Evolutionary conservation across 2,113 vertebrate genomes (phyloP), one percentile per base, ranked within the genome.

Genomic region (Eulemur rufifrons): DNA sequence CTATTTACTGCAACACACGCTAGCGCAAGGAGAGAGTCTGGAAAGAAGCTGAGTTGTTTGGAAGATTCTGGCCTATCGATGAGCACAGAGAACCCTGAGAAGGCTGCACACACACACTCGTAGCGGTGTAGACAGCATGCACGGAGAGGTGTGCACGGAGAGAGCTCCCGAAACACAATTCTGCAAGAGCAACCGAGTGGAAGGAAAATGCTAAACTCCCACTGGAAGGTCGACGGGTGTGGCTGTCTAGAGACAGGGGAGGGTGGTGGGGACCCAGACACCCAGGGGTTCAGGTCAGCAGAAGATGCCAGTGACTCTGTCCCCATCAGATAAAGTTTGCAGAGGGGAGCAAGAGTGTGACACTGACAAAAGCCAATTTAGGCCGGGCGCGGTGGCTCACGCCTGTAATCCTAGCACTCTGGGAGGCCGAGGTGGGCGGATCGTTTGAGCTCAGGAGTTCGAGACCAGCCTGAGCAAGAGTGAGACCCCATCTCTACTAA

Each of bases 321-420:
- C 82, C 32, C 63, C 21, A 52, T 8, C 39, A 29, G 66, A n/a
- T 18, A 77, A 59, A 77, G 69, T 11, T 17, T 8, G 1, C 17
- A 54, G 52, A 21, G n/a, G 54, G 34, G 18, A 61, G 32, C 27
- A 34, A 78, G 21, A 4, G 0, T 2, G 29, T 42, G 54, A 61
- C 0, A 17, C 52, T 0, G 12, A 82, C 0, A 8, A 47, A 86
- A 80, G 50, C 13, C 6, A 17, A 0, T 0, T 34, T 20, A 39
- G 0, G 8, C 37, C 37, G 37, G 37, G 37, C 37, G 37, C 37
- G 37, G 37, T 37, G 37, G 37, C 37, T 37, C 37, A 37, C 37
- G 37, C 37, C 37, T 37, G 37, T 37, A 37, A 37, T 37, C 37
- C 37, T 37, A 37, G 37, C 37, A 37, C 37, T 37, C 37, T 37